Base-by-base conservation (phyloP, 2,888 invertebrate genomes). In the Thumatha senex region DNA sequence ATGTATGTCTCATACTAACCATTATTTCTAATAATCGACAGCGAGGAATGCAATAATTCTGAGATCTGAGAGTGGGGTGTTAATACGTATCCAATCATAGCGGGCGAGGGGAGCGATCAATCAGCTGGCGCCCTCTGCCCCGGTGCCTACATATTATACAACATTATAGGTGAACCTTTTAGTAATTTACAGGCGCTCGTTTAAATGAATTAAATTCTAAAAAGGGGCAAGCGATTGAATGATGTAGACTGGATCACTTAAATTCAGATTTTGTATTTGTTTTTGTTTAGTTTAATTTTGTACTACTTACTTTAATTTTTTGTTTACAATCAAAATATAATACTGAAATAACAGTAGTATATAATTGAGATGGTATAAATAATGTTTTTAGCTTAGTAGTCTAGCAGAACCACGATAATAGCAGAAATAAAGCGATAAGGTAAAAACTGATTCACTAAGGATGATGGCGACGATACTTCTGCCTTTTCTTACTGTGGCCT, bases 61-160 rank as follows among this genome's bases (percentile, higher is more conserved):
- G 46, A 57, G 60, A 54, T 63, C 54, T 51, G 53, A 34, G 49
- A 42, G 56, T 43, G 51, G 58, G 46, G 46, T 41, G 43, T 40
- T 57, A 52, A 60, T 63, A 43, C 52, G 48, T 63, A 54, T 47
- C 57, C 64, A 57, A 63, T 63, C 62, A 63, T 46, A 34, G 29
- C 12, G 24, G 38, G 45, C 8, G 33, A 11, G 31, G 15, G 39
- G 39, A 38, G 44, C 29, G 45, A 54, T 54, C 53, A 54, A 54
- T 54, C 53, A 48, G 45, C 40, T 33, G 42, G 40, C 12, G 35
- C 48, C 40, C 31, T 41, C 40, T 35, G 11, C n/a, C 24, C 39
- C 7, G 3, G 36, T 18, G 30, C 8, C 42, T 30, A 40, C 15
- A 35, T 46, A 38, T 44, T 11, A 43, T 47, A 12, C 35, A 18